Evolutionary conservation across 2,797 vertebrate genomes (phyloP), one percentile per base, ranked within the genome.

Genomic region (Craterocephalus amniculus): DNA sequence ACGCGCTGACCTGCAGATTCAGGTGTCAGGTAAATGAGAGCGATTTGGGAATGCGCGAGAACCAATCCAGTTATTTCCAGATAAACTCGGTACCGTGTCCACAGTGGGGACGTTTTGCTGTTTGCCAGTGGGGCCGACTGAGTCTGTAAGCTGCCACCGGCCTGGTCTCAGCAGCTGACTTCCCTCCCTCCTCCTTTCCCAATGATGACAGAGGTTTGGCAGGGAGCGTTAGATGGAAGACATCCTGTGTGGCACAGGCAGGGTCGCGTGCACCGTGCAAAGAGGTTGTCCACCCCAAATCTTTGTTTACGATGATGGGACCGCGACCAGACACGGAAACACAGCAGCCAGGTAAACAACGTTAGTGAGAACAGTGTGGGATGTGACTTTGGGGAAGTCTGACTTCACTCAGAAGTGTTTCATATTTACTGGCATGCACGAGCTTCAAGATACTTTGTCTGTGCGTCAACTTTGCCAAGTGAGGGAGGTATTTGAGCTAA

Each of bases 221-320:
- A 18, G 78, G 63, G 70, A 79, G 78, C 52, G 61, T 49, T 20
- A 52, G 63, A 58, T 34, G 70, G 72, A 40, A 80, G 54, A 69
- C 84, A 27, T 78, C 71, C 63, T 63, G 70, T 52, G 76, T 76
- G 74, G 56, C 80, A 40, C 56, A 38, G 58, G 32, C 72, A 20
- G 51, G n/a, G 59, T 71, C 60, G 72, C 27, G 22, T 31, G 56
- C 69, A 81, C 74, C 26, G 76, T 69, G 79, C n/a, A 18, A 35
- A 76, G 74, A 87, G 76, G 73, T 31, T 62, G 40, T 58, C 63
- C 67, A 27, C 79, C 55, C 72, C 82, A 52, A 62, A 78, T 69
- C 43, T 7, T 8, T 75, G 80, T 86, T 89, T 74, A 87, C 83
- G 59, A 83, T 91, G 91, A 93, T 86, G 87, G 91, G 89, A 91